phyloP scores from a whole-genome alignment of 2,113 vertebrate species.

The Aleadryas rufinucha region DNA sequence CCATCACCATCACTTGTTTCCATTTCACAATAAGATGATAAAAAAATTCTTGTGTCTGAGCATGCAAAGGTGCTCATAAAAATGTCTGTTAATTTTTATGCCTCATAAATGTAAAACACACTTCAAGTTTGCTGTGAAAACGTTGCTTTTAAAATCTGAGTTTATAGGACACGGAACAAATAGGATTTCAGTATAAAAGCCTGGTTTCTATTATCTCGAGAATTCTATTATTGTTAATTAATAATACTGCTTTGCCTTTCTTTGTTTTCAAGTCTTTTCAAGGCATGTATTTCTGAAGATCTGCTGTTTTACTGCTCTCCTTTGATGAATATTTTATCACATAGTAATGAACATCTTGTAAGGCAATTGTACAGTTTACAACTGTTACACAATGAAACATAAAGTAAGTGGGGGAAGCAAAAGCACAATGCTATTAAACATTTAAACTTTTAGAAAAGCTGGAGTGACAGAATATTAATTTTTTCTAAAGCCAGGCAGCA shows the following conservation, averaged over 20 bases:
- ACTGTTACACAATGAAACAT: not conserved
- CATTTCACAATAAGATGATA: not conserved
- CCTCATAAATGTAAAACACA: conserved; percentile 18
- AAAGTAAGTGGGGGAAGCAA: not conserved
- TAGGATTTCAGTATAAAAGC: not conserved
- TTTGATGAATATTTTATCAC: conserved; percentile 69
- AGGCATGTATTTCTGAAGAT: conserved; percentile 25
- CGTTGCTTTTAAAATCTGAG: conserved; percentile 21
- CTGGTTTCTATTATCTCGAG: not conserved
- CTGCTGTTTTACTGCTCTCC: conserved; percentile 35
- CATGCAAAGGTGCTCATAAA: not conserved
- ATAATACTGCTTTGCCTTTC: conserved; percentile 32
- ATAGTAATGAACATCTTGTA: conserved; percentile 40
- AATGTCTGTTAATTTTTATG: conserved; percentile 35
- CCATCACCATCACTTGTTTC: not conserved
- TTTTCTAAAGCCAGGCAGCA: not conserved
- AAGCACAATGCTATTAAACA: not conserved
- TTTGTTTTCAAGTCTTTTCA: conserved; percentile 47
- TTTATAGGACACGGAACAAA: not conserved
- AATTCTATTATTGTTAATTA: conserved; percentile 30
- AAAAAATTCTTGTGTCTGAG: not conserved
- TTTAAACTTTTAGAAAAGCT: not conserved
- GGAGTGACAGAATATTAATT: not conserved
- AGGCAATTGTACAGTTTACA: not conserved
- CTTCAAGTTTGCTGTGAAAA: conserved; percentile 10